These are phyloP conservation scores for Porites divaricata DNA, from an alignment of 92 coral and sea anemone genomes.

Conservation along the genomic window DNA sequence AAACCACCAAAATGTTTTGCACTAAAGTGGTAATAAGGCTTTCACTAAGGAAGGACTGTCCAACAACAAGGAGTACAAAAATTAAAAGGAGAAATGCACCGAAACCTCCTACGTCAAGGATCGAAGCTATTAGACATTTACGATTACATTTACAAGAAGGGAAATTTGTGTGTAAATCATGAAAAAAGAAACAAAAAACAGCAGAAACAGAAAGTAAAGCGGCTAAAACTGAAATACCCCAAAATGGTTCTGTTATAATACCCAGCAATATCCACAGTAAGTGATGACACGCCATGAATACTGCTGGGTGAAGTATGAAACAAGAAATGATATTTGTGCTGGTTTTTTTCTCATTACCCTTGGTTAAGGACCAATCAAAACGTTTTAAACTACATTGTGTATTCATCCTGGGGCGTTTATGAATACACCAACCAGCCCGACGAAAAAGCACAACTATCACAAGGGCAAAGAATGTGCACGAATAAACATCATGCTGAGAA, in stretches of 20 bases:
- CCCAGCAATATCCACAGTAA: constrained; percentile 69
- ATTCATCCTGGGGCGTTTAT: too few relatives aligned
- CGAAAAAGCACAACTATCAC: constrained; percentile 16
- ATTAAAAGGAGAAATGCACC: constrained; percentile 7
- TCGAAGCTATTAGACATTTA: neutral
- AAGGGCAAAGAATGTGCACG: neutral
- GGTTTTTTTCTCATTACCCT: neutral
- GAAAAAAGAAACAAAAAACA: neutral
- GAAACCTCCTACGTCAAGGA: neutral
- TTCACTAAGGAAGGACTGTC: constrained; percentile 22
- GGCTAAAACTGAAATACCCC: constrained; percentile 64
- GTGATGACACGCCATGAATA: constrained; percentile 50
- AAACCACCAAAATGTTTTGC: constrained; percentile 9
- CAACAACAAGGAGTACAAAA: neutral
- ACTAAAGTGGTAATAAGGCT: constrained; percentile 8
- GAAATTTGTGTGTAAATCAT: neutral
- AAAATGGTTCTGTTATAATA: constrained; percentile 65
- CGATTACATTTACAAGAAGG: neutral
- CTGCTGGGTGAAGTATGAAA: constrained; percentile 32
- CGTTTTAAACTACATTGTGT: neutral
- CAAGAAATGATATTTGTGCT: neutral
- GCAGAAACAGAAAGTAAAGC: neutral
- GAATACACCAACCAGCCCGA: neutral
- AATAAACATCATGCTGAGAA: neutral
- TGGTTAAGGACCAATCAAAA: neutral